Base-by-base conservation (phyloP, 2,113 vertebrate species). In the Gadus chalcogrammus region DNA sequence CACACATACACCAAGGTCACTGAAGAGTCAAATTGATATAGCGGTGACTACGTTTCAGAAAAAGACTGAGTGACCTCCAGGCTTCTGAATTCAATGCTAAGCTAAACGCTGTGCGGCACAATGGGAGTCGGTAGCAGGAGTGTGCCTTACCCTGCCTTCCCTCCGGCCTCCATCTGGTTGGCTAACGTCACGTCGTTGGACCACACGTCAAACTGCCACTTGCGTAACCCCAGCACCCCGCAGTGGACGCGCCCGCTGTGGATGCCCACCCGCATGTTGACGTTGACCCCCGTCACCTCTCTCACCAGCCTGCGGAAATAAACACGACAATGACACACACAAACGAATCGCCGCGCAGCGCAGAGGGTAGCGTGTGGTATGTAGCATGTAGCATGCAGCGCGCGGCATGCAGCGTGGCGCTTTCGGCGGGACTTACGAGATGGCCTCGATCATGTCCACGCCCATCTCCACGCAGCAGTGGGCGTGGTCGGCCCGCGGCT, bases 401-500 rank as follows among this genome's bases (percentile, higher is more conserved):
- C 12, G 8, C 11, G 12, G 42, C 42, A 48, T 48, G 42, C 11
- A 9, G 42, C 42, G 42, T 48, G 42, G 11, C 11, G 42, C 42
- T 48, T 48, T 9, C 11, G 42, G 42, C 42, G 42, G 58, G 58
- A 91, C 96, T 94, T 87, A 98, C 96, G 95, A 97, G 84, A 98
- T 98, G 70, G 97, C 95, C 88, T 98, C 97, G 1, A 97, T 97
- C 97, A 98, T 98, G 89, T 98, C 97, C 4, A 98, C 95, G 2
- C 97, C 97, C 97, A 98, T 98, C 91, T 98, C 95, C 73, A 98
- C 96, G 2, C 96, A 98, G 92, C 96, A 98, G 90, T 98, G 96
- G 0, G 96, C 97, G 3, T 98, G 97, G 87, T 98, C 97, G 1
- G 95, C 93, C 0, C 96, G 91, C 0, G 95, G 93, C 86, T 97